These are phyloP conservation scores for Gambusia affinis DNA, from an alignment of 2,113 vertebrate genomes.

Conservation along the genomic window DNA sequence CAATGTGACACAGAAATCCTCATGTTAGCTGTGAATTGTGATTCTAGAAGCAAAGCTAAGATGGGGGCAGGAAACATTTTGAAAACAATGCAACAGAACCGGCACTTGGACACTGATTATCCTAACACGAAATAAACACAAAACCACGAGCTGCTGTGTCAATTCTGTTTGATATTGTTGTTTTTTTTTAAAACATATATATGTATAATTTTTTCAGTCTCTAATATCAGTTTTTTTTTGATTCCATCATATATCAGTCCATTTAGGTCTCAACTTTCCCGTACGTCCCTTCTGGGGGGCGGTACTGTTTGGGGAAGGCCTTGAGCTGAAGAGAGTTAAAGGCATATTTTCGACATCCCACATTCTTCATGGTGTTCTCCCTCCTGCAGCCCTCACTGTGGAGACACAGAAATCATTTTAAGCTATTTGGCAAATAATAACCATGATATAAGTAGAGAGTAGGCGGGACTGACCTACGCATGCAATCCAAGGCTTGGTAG, in stretches of 20 bases:
- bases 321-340: constrained; percentile 98
- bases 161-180: constrained; percentile 39
- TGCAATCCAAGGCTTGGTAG: constrained; percentile 97
- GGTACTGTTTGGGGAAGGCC: constrained; percentile 98
- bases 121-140: constrained; percentile 68
- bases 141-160: constrained; percentile 49
- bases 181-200: constrained; percentile 15
- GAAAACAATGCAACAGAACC: constrained; percentile 61
- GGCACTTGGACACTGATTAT: constrained; percentile 64
- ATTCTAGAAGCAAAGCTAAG: constrained; percentile 47
- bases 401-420: constrained; percentile 64
- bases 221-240: constrained; percentile 31
- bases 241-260: constrained; percentile 43
- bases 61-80: constrained; percentile 35
- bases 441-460: not conserved
- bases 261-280: constrained; percentile 97
- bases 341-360: constrained; percentile 99
- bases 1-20: constrained; percentile 31
- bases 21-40: constrained; percentile 20
- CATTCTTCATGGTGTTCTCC: constrained; percentile 99
- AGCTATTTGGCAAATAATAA: constrained; percentile 36
- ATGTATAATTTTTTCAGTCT: not conserved
- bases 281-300: constrained; percentile 97
- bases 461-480: constrained; percentile 90
- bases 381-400: constrained; percentile 97